Base-by-base conservation (phyloP, 2,888 invertebrate genomes). In the Stegophylla sp. region DNA sequence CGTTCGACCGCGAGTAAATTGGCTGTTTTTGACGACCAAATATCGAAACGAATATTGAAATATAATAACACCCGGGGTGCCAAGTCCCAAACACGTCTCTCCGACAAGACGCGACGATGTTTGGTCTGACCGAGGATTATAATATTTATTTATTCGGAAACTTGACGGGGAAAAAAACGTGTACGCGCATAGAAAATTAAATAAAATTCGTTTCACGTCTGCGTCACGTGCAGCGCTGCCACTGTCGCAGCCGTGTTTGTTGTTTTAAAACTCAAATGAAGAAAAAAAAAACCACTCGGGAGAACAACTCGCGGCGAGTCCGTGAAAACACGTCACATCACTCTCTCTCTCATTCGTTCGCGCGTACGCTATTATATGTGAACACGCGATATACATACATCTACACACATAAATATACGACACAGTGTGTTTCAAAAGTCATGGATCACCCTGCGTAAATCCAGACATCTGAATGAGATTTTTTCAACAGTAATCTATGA, bases 321-420 rank as follows among this genome's bases (percentile, higher is more conserved):
- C 17, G 34, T 34, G 48, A 51, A 63, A 75, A 75, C 34, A 51
- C 48, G 34, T 34, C 26, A 3, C 53, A 13, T 74, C 74, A 61
- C 74, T 64, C 74, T 63, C 74, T 64, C 63, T 64, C 74, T 64
- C 61, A 34, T 75, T 23, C 74, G 48, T 17, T 1, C n/a, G 7
- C 3, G 20, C 23, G 56, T 12, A 23, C 23, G 12, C 20, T 23
- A 9, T 26, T 20, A 56, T 4, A 56, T 10, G 20, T 20, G n/a
- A 4, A 9, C 5, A 56, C 20, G 20, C 5, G 2, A 20, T 56
- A 56, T 20, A 56, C 9, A 26, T 61, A 17, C 2, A 13, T 28
- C 20, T 5, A 28, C 15, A 1, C 15, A 20, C 20, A n/a, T 56
- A 12, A 20, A 23, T 12, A 23, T 23, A 20, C 17, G 0, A n/a